These are phyloP conservation scores for Clarias batrachus DNA, from an alignment of 2,113 vertebrate species.

Conservation along the genomic window DNA sequence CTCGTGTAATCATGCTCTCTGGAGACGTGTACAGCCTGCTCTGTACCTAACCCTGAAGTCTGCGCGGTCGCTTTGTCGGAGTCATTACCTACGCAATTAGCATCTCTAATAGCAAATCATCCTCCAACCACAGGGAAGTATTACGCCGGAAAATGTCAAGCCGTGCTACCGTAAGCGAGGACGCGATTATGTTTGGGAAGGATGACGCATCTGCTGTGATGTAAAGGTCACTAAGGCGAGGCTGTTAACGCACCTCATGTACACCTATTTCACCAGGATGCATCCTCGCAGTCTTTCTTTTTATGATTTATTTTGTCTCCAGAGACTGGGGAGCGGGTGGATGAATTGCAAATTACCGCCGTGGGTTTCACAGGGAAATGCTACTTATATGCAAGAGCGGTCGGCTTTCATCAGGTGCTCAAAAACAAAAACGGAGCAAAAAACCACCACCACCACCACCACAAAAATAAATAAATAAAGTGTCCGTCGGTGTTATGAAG, in stretches of 20 bases:
- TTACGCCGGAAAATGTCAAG: constrained; percentile 53
- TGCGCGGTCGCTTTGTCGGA: constrained; percentile 57
- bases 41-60: constrained; percentile 58
- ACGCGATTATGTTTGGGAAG: constrained; percentile 43
- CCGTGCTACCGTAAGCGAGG: constrained; percentile 32
- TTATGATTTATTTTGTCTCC: neutral
- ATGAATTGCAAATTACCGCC: neutral
- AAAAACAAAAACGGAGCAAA: constrained; percentile 10
- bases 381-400: constrained; percentile 62
- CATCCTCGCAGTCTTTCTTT: neutral
- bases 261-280: neutral
- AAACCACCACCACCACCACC: constrained; percentile 42
- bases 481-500: neutral
- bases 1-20: constrained; percentile 64
- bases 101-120: constrained; percentile 58
- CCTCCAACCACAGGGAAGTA: constrained; percentile 56
- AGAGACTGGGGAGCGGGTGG: neutral
- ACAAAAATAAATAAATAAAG: constrained; percentile 50
- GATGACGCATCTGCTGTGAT: constrained; percentile 21
- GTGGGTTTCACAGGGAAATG: neutral
- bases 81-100: constrained; percentile 66
- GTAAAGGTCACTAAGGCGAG: constrained; percentile 25
- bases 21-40: constrained; percentile 62
- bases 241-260: neutral
- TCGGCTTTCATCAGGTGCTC: constrained; percentile 64